A percentile compares a stretch with the other conserved stretches of the same genome.
phyloP scores from a whole-genome alignment of 2,888 invertebrate genomes.

The Punctoribates punctum region DNA sequence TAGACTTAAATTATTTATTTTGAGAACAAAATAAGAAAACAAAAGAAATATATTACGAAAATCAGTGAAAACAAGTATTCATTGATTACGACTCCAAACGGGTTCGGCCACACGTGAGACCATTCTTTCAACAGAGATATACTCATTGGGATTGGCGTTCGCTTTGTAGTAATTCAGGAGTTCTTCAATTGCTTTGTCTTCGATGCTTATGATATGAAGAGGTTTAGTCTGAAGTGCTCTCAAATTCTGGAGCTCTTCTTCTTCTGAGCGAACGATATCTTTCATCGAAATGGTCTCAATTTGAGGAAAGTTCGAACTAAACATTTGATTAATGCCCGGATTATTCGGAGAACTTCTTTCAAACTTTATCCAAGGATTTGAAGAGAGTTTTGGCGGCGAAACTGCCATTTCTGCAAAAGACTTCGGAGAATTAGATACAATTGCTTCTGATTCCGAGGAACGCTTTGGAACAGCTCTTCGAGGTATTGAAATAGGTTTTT shows the following conservation, averaged over 20 bases:
- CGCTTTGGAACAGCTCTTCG: neutral
- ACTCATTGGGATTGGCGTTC: constrained; percentile 66
- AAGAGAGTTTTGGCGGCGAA: constrained; percentile 37
- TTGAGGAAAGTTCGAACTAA: neutral
- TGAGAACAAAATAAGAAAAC: neutral
- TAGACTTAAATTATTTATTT: too few species aligned
- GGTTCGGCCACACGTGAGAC: constrained; percentile 43
- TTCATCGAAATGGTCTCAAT: constrained; percentile 5
- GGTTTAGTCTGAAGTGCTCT: constrained; percentile 10
- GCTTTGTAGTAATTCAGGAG: constrained; percentile 69
- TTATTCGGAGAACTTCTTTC: neutral
- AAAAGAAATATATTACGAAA: neutral
- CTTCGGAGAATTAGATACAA: constrained; percentile 1
- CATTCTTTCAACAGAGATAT: constrained; percentile 67
- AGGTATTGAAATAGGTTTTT: neutral
- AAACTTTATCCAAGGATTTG: constrained; percentile 43
- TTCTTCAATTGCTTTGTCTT: constrained; percentile 80
- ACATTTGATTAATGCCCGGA: neutral
- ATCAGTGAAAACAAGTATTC: neutral
- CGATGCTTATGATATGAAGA: constrained; percentile 52
- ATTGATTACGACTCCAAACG: constrained; percentile 43
- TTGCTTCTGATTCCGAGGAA: neutral
- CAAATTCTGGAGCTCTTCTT: constrained; percentile 11
- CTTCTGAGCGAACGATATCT: constrained; percentile 20
- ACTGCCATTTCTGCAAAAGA: constrained; percentile 22